Evolutionary conservation across 2,888 invertebrate species (phyloP).

Genomic region (Podabrus alpinus): DNA sequence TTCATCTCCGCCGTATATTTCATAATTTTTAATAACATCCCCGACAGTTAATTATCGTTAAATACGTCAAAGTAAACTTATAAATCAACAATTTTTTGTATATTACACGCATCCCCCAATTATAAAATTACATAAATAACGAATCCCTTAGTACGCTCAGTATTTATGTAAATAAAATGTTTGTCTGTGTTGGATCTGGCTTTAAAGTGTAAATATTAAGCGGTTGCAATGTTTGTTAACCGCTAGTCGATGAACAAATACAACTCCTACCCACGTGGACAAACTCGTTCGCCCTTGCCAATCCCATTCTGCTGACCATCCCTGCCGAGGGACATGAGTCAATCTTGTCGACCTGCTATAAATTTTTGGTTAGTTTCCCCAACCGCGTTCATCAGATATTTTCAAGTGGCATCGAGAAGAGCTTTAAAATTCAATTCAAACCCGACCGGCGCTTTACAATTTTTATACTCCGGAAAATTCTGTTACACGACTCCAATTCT

Average conservation of each 20-base stretch:
- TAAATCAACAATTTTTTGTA: background rate
- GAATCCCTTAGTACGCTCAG: slow-evolving; percentile 2
- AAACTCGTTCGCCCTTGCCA: slow-evolving; percentile 11
- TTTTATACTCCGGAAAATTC: background rate
- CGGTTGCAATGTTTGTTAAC: slow-evolving; percentile 22
- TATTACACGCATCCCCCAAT: background rate
- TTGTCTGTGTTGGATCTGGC: slow-evolving; percentile 11
- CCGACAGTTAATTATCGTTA: background rate
- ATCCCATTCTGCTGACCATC: slow-evolving; percentile 15
- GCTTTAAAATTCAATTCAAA: background rate
- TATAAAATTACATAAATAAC: slow-evolving; percentile 13
- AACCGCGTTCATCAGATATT: slow-evolving; percentile 22
- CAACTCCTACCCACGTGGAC: slow-evolving; percentile 14
- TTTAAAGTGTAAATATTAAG: slow-evolving; percentile 23
- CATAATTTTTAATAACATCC: background rate
- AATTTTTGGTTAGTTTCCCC: slow-evolving; percentile 29
- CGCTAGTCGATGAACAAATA: slow-evolving; percentile 27
- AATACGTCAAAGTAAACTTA: background rate
- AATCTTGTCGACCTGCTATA: slow-evolving; percentile 36
- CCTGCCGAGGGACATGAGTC: slow-evolving; percentile 28
- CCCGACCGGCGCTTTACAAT: background rate
- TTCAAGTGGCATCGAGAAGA: background rate
- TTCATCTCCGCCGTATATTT: background rate
- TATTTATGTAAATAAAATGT: slow-evolving; percentile 10
- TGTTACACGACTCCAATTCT: background rate